Evolutionary conservation across 2,113 vertebrate species (phyloP).

Genomic region (Mesitornis unicolor): DNA sequence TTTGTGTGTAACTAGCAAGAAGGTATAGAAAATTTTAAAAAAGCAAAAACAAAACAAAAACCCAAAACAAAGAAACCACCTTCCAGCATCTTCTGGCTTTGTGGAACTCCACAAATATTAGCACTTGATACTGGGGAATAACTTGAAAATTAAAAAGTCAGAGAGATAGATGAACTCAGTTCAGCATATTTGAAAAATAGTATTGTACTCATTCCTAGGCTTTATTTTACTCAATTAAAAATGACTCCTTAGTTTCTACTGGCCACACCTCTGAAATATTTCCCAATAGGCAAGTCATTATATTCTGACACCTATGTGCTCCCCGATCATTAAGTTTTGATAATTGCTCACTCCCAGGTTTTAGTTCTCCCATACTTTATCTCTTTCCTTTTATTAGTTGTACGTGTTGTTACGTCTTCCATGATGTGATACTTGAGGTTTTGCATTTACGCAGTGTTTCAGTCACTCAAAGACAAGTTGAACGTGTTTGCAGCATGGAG

Average conservation of each 20-base stretch:
- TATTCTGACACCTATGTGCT: background rate
- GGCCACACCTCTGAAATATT: background rate
- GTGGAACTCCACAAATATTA: background rate
- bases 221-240: slow-evolving; percentile 34
- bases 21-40: background rate
- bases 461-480: background rate
- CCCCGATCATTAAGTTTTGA: background rate
- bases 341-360: background rate
- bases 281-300: background rate
- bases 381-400: background rate
- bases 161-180: background rate
- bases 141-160: background rate
- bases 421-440: fast-evolving
- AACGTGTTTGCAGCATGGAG: background rate
- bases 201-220: background rate
- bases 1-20: background rate
- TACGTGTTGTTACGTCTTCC: background rate
- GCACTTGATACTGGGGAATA: background rate
- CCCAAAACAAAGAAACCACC: too few relatives aligned
- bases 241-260: slow-evolving; percentile 48
- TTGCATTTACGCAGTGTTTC: background rate
- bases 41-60: background rate
- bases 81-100: background rate
- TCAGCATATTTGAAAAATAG: background rate
- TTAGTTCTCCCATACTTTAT: background rate